phyloP scores from a whole-genome alignment of 2,888 invertebrate genomes.

The Latheticus oryzae region DNA sequence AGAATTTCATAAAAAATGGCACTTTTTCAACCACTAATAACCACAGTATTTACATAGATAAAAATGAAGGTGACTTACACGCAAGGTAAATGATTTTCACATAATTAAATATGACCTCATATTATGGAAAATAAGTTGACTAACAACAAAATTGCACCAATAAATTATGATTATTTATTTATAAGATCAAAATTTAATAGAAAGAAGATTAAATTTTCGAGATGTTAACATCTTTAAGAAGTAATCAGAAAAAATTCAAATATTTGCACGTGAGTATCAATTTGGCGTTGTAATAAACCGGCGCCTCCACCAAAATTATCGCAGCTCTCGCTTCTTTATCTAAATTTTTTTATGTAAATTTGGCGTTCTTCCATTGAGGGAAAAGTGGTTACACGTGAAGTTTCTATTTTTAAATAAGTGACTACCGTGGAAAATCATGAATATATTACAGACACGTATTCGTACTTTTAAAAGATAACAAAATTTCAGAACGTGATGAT shows the following conservation, averaged over 20 bases:
- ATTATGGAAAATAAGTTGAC: neutral
- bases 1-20: too few species aligned
- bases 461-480: conserved; percentile 6
- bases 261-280: conserved; percentile 17
- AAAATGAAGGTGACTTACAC: neutral
- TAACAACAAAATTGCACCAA: too few species aligned
- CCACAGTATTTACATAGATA: conserved; percentile 1
- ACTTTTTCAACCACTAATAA: too few species aligned
- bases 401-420: conserved; percentile 12
- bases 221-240: conserved; percentile 9
- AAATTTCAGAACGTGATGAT: conserved; percentile 6
- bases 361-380: neutral
- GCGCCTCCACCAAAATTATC: conserved; percentile 30
- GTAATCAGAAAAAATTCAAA: conserved; percentile 8
- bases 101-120: conserved; percentile 2
- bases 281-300: conserved; percentile 11
- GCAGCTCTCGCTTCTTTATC: neutral
- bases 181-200: neutral
- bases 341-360: conserved; percentile 4
- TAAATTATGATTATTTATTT: too few species aligned
- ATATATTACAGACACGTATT: conserved; percentile 8
- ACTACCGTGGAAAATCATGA: neutral
- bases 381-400: conserved; percentile 8
- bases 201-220: conserved; percentile 5
- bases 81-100: neutral